These are phyloP conservation scores for Myripristis murdjan DNA, from an alignment of 2,797 vertebrate species.

Conservation along the genomic window DNA sequence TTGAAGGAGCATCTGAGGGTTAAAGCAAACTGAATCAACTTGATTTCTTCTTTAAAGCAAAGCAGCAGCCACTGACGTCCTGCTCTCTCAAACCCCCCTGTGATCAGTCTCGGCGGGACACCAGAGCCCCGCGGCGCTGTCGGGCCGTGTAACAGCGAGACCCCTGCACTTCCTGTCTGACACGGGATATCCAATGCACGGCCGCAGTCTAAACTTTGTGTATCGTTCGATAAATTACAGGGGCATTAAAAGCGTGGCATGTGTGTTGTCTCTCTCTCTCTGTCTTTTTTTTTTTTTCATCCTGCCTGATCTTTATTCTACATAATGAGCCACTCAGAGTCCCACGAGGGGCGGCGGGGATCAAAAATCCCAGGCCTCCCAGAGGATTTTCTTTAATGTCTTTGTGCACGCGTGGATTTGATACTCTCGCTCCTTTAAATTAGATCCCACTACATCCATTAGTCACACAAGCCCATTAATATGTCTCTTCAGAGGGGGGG, in stretches of 20 bases:
- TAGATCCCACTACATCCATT: conserved; percentile 72
- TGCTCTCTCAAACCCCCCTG: no score
- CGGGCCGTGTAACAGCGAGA: conserved; percentile 8
- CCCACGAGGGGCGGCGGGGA: conserved; percentile 54
- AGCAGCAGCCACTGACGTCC: no score
- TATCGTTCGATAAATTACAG: conserved; percentile 43
- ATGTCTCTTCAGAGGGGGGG: conserved; percentile 56
- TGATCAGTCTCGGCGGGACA: no score
- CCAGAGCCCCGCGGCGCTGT: no score
- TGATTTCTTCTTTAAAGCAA: no score
- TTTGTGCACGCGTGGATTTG: conserved; percentile 66
- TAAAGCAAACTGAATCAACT: no score
- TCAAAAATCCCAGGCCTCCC: conserved; percentile 74
- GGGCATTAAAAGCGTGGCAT: conserved; percentile 29
- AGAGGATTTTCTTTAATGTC: conserved; percentile 67
- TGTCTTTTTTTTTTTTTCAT: conserved; percentile 11
- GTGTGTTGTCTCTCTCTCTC: conserved; percentile 52
- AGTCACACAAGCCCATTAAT: conserved; percentile 68
- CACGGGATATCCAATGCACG: conserved; percentile 34
- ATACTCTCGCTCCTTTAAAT: conserved; percentile 73
- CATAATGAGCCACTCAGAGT: conserved; percentile 58
- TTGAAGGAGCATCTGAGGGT: no score
- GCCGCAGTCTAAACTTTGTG: conserved; percentile 19
- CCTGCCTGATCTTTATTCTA: conserved; percentile 29
- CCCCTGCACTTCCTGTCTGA: conserved; percentile 17